Conservation (phyloP, 2,888 invertebrate genomes). For the Ophion costatus region DNA sequence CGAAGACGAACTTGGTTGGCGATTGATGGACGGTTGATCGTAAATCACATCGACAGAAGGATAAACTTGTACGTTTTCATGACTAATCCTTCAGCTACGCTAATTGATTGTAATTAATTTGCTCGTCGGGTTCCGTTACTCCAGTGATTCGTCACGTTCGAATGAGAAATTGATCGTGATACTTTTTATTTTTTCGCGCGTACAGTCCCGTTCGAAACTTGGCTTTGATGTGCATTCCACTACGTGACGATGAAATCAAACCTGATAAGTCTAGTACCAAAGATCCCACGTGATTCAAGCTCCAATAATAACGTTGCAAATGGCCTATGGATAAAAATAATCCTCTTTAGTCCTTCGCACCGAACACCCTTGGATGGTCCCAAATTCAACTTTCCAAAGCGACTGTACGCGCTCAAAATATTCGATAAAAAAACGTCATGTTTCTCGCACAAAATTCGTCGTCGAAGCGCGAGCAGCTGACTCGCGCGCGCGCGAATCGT, state of each 20-base stretch:
- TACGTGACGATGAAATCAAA: not conserved
- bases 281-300: not conserved
- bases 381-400: not conserved
- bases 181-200: not conserved
- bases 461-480: not conserved
- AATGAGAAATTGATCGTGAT: constrained; percentile 27
- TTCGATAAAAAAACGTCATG: not conserved
- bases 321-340: not conserved
- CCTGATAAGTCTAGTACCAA: not conserved
- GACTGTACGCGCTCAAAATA: constrained; percentile 5
- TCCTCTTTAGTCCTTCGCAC: not conserved
- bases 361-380: not conserved
- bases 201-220: constrained; percentile 20
- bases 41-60: constrained; percentile 41
- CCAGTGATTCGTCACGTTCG: constrained; percentile 8
- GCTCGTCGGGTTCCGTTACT: constrained; percentile 19
- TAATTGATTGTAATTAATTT: constrained; percentile 25
- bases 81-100: constrained; percentile 9
- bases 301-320: not conserved
- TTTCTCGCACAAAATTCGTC: constrained; percentile 10
- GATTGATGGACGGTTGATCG: constrained; percentile 28
- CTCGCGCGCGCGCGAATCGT: constrained; percentile 20
- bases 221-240: not conserved
- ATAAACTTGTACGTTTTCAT: constrained; percentile 5
- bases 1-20: constrained; percentile 28